These are phyloP conservation scores for Pao palembangensis DNA, from an alignment of 2,113 vertebrate species.

Conservation along the genomic window DNA sequence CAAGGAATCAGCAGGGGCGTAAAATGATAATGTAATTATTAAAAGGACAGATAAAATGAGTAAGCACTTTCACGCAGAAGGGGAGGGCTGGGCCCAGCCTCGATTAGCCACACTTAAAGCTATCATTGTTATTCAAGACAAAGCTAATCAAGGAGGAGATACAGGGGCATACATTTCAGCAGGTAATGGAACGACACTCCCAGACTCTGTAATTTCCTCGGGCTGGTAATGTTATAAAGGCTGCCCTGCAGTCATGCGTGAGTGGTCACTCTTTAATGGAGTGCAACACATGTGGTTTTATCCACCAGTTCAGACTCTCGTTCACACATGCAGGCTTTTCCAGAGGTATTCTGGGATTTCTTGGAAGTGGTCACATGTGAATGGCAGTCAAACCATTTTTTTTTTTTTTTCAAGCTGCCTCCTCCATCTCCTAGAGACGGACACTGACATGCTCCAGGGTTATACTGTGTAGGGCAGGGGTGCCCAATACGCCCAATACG, in stretches of 20 bases:
- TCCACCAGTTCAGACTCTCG: constrained; percentile 27
- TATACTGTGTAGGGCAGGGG: no score
- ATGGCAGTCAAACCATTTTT: no score
- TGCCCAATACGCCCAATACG: no score
- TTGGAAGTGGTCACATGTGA: no score
- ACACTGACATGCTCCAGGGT: no score
- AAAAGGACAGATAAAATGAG: constrained; percentile 98
- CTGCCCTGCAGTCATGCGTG: constrained; percentile 49
- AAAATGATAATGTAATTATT: constrained; percentile 99
- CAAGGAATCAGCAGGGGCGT: constrained; percentile 84
- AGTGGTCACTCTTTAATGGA: constrained; percentile 59
- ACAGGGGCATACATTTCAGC: constrained; percentile 69
- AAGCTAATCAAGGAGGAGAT: constrained; percentile 76
- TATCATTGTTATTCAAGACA: constrained; percentile 80
- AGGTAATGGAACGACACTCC: constrained; percentile 67
- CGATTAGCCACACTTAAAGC: constrained; percentile 80
- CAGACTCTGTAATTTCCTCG: constrained; percentile 55
- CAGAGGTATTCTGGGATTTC: no score
- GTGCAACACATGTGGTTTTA: constrained; percentile 53
- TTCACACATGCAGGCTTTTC: neutral
- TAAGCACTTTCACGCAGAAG: constrained; percentile 86
- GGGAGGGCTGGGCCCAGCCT: constrained; percentile 62
- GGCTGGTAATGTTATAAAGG: constrained; percentile 60
- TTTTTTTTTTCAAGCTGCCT: no score
- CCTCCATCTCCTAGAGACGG: no score